phyloP scores from a whole-genome alignment of 2,888 invertebrate genomes.

The Hoplodrina ambigua region DNA sequence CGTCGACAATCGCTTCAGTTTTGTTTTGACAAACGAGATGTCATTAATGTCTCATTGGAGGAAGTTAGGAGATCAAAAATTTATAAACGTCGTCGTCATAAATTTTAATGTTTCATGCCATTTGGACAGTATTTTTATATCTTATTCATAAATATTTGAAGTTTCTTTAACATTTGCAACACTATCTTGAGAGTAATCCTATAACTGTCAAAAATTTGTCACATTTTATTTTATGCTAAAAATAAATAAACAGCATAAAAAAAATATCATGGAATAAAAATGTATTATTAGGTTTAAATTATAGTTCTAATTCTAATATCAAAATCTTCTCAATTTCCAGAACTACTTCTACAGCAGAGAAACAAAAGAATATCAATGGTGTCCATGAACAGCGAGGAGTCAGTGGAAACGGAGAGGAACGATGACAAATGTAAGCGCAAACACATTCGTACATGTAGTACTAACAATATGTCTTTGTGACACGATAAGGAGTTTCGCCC shows the following conservation, averaged over 20 bases:
- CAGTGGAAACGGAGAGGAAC: slow-evolving; percentile 80
- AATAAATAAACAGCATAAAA: no score
- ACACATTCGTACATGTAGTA: neutral
- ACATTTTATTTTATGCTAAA: no score
- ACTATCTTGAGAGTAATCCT: neutral
- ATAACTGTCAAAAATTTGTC: no score
- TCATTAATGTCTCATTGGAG: slow-evolving; percentile 51
- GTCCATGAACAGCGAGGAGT: slow-evolving; percentile 85
- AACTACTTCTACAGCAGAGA: slow-evolving; percentile 83
- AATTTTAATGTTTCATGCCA: slow-evolving; percentile 36
- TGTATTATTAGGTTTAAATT: no score
- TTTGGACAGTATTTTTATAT: slow-evolving; percentile 17
- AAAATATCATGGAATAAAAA: no score
- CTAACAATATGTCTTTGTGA: slow-evolving; percentile 16
- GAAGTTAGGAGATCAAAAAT: slow-evolving; percentile 47
- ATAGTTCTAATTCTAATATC: neutral
- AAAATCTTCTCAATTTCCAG: slow-evolving; percentile 73
- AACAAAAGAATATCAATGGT: slow-evolving; percentile 84
- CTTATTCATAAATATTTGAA: neutral
- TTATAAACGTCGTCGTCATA: slow-evolving; percentile 41
- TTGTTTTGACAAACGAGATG: slow-evolving; percentile 61
- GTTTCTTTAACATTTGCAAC: neutral
- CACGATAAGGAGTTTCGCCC: slow-evolving; percentile 29
- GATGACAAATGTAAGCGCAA: slow-evolving; percentile 86
- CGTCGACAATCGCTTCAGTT: slow-evolving; percentile 47